phyloP scores from a whole-genome alignment of 1,140 invertebrate species.

The Aphidius gifuensis region DNA sequence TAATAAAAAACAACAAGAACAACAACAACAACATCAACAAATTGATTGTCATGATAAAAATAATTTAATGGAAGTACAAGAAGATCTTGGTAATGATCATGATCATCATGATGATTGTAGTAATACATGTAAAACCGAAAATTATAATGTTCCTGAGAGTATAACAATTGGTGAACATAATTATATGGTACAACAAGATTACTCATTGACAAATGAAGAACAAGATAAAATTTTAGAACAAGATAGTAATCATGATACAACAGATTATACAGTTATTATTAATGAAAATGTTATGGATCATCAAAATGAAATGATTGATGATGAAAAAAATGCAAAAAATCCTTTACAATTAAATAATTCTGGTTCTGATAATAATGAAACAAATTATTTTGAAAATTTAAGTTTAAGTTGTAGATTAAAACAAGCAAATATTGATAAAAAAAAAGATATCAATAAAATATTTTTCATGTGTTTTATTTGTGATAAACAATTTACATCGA shows the following conservation, averaged over 20 bases:
- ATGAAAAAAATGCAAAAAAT: conserved; percentile 27
- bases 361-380: conserved; percentile 41
- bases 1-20: conserved; percentile 16
- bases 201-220: conserved; percentile 24
- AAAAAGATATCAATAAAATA: conserved; percentile 33
- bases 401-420: conserved; percentile 49
- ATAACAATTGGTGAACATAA: conserved; percentile 36
- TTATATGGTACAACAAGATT: conserved; percentile 38
- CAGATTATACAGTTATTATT: conserved; percentile 19
- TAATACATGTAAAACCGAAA: conserved; percentile 12
- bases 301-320: neutral
- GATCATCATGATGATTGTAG: neutral
- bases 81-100: conserved; percentile 9
- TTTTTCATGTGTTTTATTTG: conserved; percentile 51
- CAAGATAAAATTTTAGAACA: conserved; percentile 18
- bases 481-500: conserved; percentile 50
- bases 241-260: conserved; percentile 17
- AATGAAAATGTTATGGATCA: conserved; percentile 14
- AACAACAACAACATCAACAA: conserved; percentile 17
- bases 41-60: conserved; percentile 7
- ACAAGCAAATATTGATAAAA: conserved; percentile 36
- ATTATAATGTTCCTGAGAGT: conserved; percentile 18
- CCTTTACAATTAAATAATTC: conserved; percentile 21
- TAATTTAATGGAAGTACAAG: conserved; percentile 5
- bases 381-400: conserved; percentile 52